Evolutionary conservation across 2,113 vertebrate genomes (phyloP).

Genomic region (Nothocercus nigrocapillus): DNA sequence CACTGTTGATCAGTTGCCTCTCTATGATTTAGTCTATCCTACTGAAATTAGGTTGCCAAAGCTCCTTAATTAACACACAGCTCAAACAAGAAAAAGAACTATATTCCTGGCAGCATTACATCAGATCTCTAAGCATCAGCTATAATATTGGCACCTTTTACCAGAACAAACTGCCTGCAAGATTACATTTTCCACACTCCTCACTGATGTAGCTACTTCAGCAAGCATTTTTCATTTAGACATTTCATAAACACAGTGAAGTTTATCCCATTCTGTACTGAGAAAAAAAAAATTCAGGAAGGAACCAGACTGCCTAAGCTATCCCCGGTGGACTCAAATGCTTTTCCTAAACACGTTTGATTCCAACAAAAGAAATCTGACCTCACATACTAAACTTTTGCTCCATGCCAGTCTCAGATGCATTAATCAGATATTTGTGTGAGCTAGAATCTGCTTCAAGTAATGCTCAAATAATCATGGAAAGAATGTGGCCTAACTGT

Average conservation of each 20-base stretch:
- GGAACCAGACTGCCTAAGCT: neutral
- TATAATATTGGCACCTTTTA: neutral
- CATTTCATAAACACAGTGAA: neutral
- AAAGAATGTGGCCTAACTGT: conserved; percentile 57
- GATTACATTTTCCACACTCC: neutral
- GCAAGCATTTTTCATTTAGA: neutral
- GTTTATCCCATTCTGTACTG: neutral
- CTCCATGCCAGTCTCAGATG: neutral
- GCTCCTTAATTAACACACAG: neutral
- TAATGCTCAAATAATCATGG: conserved; percentile 58
- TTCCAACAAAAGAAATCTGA: neutral
- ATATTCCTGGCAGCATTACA: neutral
- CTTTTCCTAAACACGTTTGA: neutral
- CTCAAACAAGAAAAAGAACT: neutral
- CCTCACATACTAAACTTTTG: neutral
- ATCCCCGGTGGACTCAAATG: neutral
- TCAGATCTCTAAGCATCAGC: neutral
- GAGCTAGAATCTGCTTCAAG: neutral
- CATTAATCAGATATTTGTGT: conserved; percentile 44
- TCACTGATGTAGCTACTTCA: neutral
- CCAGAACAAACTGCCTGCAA: neutral
- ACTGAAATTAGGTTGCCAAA: neutral
- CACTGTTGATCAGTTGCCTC: neutral
- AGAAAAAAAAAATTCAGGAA: neutral
- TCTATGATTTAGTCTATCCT: neutral